phyloP scores from a whole-genome alignment of 64 coral and sea anemone genomes.

The Hydrozoanthus tunicans region DNA sequence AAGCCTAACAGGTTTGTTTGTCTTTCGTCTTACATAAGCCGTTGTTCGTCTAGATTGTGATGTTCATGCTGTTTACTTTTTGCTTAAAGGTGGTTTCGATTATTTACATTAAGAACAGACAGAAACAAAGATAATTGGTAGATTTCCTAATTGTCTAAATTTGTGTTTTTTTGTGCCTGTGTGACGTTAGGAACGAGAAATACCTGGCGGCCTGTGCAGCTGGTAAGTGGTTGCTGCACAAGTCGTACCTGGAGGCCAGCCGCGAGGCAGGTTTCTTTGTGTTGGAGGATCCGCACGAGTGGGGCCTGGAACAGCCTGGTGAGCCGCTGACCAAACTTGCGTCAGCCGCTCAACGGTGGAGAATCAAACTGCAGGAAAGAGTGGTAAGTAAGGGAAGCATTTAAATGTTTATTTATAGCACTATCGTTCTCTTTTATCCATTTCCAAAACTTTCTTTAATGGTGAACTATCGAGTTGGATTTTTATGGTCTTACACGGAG shows the following conservation, averaged over 20 bases:
- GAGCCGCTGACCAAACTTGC: conserved; percentile 81
- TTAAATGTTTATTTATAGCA: neutral
- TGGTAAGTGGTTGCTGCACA: conserved; percentile 95
- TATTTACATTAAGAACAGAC: too few species aligned
- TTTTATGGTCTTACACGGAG: too few species aligned
- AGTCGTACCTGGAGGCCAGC: conserved; percentile 93
- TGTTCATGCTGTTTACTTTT: too few species aligned
- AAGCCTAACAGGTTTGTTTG: conserved; percentile 81
- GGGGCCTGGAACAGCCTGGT: conserved; percentile 79
- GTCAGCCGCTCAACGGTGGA: conserved; percentile 77
- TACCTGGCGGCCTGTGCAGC: conserved; percentile 89
- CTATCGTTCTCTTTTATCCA: neutral
- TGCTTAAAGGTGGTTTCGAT: too few species aligned
- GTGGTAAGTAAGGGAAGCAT: conserved; percentile 37
- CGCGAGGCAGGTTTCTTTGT: conserved; percentile 82
- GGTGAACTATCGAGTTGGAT: too few species aligned
- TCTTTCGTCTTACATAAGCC: too few species aligned
- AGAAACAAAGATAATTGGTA: too few species aligned
- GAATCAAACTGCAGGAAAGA: conserved; percentile 63
- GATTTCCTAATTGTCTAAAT: too few species aligned
- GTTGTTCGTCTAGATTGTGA: too few species aligned
- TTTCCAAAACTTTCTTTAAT: neutral
- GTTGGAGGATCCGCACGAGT: conserved; percentile 85
- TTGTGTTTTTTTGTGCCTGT: too few species aligned
- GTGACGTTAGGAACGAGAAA: conserved; percentile 82